Percentiles rank a stretch among this genome's conserved stretches.
phyloP scores from a whole-genome alignment of 2,888 invertebrate genomes.

The Heliconius erato region DNA sequence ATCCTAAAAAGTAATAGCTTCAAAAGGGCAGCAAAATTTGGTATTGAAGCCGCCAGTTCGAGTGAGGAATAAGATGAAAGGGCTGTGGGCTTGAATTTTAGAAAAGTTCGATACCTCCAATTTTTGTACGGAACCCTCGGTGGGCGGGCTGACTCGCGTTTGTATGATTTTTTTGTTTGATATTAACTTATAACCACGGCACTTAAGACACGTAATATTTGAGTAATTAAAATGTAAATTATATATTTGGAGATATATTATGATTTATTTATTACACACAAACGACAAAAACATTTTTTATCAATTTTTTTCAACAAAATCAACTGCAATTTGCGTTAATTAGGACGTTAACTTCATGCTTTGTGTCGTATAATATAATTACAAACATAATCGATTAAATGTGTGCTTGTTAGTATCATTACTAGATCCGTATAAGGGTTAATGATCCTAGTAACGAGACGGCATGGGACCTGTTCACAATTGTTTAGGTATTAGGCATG shows the following conservation, averaged over 20 bases:
- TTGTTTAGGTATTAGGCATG: slow-evolving; percentile 4
- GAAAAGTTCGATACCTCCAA: too few relatives aligned
- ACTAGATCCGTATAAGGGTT: slow-evolving; percentile 37
- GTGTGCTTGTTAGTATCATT: slow-evolving; percentile 42
- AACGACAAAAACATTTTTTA: neutral
- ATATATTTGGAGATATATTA: neutral
- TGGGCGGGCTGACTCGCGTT: too few relatives aligned
- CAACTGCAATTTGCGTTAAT: neutral
- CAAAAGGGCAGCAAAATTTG: too few relatives aligned
- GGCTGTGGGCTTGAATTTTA: too few relatives aligned
- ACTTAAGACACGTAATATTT: neutral
- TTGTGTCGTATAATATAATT: slow-evolving; percentile 17
- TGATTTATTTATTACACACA: too few relatives aligned
- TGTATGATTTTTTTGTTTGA: neutral
- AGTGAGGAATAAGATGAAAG: too few relatives aligned
- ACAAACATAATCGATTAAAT: slow-evolving; percentile 35
- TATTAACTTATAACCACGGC: neutral
- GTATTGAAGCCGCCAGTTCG: too few relatives aligned
- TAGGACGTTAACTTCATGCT: slow-evolving; percentile 9
- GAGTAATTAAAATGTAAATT: neutral
- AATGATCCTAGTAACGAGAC: slow-evolving; percentile 41
- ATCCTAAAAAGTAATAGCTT: too few relatives aligned
- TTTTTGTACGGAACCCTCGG: too few relatives aligned
- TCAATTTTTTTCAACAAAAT: neutral
- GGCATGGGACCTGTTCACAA: slow-evolving; percentile 6